A percentile compares a stretch with the other conserved stretches of the same genome.
phyloP scores from a whole-genome alignment of 23 tunicate species.

The Corella eumyota region DNA sequence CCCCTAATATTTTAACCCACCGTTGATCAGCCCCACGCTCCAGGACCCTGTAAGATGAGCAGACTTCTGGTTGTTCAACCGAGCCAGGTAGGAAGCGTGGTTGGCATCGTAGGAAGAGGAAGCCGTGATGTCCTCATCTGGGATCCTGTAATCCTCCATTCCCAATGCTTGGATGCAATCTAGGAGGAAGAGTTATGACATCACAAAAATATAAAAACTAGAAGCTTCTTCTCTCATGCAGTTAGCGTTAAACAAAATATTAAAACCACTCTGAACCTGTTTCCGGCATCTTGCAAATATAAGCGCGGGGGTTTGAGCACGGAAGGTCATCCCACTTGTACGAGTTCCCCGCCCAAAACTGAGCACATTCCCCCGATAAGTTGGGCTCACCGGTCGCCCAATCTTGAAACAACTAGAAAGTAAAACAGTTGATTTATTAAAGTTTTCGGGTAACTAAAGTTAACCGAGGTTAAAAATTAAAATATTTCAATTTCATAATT shows the following conservation, averaged over 20 bases:
- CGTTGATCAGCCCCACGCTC: constrained; percentile 4
- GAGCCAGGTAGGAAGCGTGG: constrained; percentile 1
- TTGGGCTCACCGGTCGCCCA: constrained; percentile 15
- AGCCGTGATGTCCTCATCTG: constrained; percentile 5
- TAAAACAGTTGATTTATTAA: too few species aligned
- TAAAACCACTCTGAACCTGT: neutral
- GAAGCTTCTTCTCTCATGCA: neutral
- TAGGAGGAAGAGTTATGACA: neutral
- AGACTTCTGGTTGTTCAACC: constrained; percentile 2
- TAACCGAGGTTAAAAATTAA: neutral
- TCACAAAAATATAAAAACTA: too few species aligned
- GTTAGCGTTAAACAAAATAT: neutral
- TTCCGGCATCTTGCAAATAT: constrained; percentile 13
- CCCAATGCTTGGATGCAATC: constrained; percentile 26
- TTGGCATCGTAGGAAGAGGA: neutral
- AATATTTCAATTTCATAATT: too few species aligned
- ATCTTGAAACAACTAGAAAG: constrained; percentile 17
- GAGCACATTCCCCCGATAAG: neutral
- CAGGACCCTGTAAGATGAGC: neutral
- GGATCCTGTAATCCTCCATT: constrained; percentile 11
- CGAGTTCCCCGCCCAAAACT: neutral
- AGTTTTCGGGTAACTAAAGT: neutral
- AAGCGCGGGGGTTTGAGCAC: neutral
- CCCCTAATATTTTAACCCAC: neutral
- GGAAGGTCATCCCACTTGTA: constrained; percentile 9